Evolutionary conservation across 2,113 vertebrate genomes (phyloP).

Genomic region (Pseudopodoces humilis): DNA sequence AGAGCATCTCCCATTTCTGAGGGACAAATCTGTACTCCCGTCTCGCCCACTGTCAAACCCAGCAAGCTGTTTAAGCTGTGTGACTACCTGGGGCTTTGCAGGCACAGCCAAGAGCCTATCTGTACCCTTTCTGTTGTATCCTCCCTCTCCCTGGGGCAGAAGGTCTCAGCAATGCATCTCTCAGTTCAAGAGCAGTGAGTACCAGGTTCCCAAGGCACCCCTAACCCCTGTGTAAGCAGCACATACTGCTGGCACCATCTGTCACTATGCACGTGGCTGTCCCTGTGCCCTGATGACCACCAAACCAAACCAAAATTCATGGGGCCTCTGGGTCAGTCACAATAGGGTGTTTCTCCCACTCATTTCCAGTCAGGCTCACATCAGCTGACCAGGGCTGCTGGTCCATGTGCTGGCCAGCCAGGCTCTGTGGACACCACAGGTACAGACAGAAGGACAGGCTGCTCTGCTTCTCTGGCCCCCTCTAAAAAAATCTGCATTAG

Average conservation of each 20-base stretch:
- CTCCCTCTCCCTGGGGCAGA: not conserved
- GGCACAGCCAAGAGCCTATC: not conserved
- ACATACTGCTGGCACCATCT: accelerated
- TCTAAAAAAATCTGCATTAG: not conserved
- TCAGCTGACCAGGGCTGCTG: not conserved
- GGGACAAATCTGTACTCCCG: not conserved
- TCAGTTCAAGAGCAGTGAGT: not conserved
- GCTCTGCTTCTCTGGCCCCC: not conserved
- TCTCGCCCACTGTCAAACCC: not conserved
- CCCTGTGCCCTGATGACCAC: not conserved
- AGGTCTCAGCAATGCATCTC: not conserved
- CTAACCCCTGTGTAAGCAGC: not conserved
- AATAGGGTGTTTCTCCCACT: too few relatives aligned
- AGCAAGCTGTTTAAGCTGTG: accelerated
- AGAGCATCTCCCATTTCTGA: not conserved
- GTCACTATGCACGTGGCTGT: not conserved
- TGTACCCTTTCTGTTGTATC: not conserved
- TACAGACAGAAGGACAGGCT: not conserved
- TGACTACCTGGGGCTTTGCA: not conserved
- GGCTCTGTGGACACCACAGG: not conserved
- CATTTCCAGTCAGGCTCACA: too few relatives aligned
- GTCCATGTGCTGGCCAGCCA: not conserved
- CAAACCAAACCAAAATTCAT: too few relatives aligned
- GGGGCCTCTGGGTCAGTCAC: too few relatives aligned
- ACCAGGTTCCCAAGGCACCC: not conserved